Base-by-base conservation (phyloP, 1,140 invertebrate genomes). In the Rhopalosiphum maidis region DNA sequence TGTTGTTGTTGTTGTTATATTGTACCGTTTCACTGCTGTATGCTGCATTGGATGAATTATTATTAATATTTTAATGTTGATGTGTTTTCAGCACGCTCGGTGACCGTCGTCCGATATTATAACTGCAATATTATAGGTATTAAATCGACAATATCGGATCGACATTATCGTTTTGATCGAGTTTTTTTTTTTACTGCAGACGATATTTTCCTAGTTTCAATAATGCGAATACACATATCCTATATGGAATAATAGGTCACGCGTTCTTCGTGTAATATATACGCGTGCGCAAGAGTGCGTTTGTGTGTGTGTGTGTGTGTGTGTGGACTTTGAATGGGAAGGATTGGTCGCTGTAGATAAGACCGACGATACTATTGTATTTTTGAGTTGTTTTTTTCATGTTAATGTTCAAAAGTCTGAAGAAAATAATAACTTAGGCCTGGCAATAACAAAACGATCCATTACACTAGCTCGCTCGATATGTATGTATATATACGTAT, bases 371-470 rank as follows among this genome's bases (percentile, higher is more conserved):
- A 43, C 23, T 86, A 43, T 86, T 86, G 41, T 43, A 41, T 86
- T 86, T 46, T 30, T 37, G 43, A 43, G 83, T 86, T 46, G 30
- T 51, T n/a, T 46, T 88, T 35, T 51, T n/a, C 60, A 68, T 68
- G n/a, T 88, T 88, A 48, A 88, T 51, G 86, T 88, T 51, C 86
- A 48, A 51, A 51, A 51, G 86, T 88, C 86, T n/a, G 86, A 48
- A 51, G 86, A 88, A 88, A 48, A 88, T 88, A 88, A 51, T 88
- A n/a, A 88, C 86, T 88, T 51, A 48, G 86, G 86, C 46, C 86
- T 88, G 86, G 87, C 87, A 89, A 89, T 46, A 89, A 54, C 51
- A 25, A 54, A 89, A 89, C 87, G n/a, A 89, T 89, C 87, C 87
- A 55, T 89, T 89, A 89, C n/a, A n/a, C n/a, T 22, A 18, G 22